These are phyloP conservation scores for Eilema caniola DNA, from an alignment of 2,888 invertebrate genomes.

Conservation along the genomic window DNA sequence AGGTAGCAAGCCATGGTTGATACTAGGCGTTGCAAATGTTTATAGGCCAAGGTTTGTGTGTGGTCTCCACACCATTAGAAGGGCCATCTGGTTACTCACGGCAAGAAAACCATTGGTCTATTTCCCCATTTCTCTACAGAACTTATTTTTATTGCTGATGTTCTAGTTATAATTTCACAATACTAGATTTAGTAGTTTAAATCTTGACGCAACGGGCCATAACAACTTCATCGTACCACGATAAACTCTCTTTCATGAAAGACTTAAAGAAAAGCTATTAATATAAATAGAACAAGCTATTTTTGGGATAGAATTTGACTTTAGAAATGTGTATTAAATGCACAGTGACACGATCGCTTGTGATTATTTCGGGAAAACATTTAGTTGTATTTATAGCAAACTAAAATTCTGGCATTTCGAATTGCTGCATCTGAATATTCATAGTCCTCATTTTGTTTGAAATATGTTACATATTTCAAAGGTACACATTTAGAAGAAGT, in stretches of 20 bases:
- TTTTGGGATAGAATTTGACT: constrained; percentile 19
- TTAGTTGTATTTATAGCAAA: constrained; percentile 15
- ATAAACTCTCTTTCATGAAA: constrained; percentile 17
- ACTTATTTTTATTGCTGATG: constrained; percentile 1
- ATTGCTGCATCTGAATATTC: constrained; percentile 8
- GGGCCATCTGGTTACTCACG: background rate
- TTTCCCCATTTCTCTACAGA: background rate
- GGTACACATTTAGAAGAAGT: background rate
- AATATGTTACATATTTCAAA: background rate
- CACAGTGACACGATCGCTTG: constrained; percentile 15
- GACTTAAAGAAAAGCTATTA: constrained; percentile 13
- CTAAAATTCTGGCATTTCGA: constrained; percentile 19
- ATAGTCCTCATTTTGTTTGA: constrained; percentile 1
- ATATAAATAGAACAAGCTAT: constrained; percentile 14
- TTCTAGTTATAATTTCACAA: constrained; percentile 18
- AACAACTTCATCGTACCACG: constrained; percentile 3
- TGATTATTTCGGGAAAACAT: constrained; percentile 19
- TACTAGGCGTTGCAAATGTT: too few species aligned
- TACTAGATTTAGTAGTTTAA: constrained; percentile 3
- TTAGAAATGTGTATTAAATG: constrained; percentile 16
- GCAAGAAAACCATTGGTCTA: background rate
- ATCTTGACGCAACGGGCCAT: constrained; percentile 4
- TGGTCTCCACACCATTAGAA: too few species aligned
- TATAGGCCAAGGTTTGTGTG: background rate
- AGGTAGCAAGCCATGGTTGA: too few species aligned